Evolutionary conservation across 2,113 vertebrate genomes (phyloP).

Genomic region (Chaetodon auriga): DNA sequence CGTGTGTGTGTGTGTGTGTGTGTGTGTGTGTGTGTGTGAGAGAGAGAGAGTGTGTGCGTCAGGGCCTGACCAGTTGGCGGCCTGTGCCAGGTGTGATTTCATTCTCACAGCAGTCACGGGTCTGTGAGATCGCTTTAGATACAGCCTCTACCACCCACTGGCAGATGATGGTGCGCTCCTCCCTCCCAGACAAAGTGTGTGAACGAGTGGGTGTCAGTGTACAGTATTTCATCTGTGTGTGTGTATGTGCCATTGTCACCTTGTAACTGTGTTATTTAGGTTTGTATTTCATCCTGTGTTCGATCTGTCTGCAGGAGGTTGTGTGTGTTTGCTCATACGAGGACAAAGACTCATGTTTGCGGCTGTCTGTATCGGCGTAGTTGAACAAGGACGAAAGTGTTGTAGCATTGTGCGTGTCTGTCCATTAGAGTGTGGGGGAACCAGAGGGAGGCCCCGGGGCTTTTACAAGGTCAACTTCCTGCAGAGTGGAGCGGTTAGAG

Average conservation of each 20-base stretch:
- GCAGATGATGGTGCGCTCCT: slow-evolving; percentile 30
- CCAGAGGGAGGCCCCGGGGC: slow-evolving; percentile 61
- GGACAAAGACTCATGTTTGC: slow-evolving; percentile 29
- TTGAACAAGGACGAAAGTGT: slow-evolving; percentile 48
- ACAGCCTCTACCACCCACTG: slow-evolving; percentile 65
- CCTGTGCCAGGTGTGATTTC: slow-evolving; percentile 75
- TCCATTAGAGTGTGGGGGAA: slow-evolving; percentile 26
- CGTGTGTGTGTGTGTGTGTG: slow-evolving; percentile 10
- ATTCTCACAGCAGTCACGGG: slow-evolving; percentile 67
- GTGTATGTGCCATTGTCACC: slow-evolving; percentile 35
- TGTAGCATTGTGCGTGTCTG: slow-evolving; percentile 29
- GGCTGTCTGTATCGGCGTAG: not conserved
- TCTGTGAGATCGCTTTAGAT: slow-evolving; percentile 73
- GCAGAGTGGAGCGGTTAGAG: slow-evolving; percentile 59
- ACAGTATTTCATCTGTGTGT: slow-evolving; percentile 23
- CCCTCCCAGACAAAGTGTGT: slow-evolving; percentile 34
- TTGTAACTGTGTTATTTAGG: slow-evolving; percentile 31
- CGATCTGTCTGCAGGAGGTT: slow-evolving; percentile 16
- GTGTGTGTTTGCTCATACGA: slow-evolving; percentile 1
- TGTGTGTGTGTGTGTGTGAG: slow-evolving; percentile 34
- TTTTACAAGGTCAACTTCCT: slow-evolving; percentile 75
- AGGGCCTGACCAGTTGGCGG: slow-evolving; percentile 29
- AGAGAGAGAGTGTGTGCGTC: slow-evolving; percentile 32
- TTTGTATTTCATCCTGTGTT: slow-evolving; percentile 30
- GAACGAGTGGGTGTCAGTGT: slow-evolving; percentile 7